These are phyloP conservation scores for Cyclura pinguis DNA, from an alignment of 2,797 vertebrate genomes.

Conservation along the genomic window DNA sequence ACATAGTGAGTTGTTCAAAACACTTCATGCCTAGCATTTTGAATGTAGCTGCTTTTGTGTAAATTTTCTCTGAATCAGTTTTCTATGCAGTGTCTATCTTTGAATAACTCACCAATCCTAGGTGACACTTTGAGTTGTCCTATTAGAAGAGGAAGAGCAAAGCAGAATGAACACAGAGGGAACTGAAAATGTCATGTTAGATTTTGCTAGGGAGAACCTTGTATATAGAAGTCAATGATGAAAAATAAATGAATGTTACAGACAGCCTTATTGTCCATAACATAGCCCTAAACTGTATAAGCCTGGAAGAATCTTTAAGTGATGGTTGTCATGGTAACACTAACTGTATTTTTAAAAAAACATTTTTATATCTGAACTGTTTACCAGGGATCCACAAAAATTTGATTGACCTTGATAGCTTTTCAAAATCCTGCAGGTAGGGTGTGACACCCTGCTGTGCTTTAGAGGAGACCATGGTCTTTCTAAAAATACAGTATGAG, in stretches of 20 bases:
- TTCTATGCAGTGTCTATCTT: background rate
- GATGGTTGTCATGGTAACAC: conserved; percentile 14
- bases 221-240: background rate
- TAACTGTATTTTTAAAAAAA: background rate
- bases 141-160: background rate
- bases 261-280: background rate
- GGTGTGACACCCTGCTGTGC: background rate
- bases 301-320: background rate
- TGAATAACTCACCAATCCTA: background rate
- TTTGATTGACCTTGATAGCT: background rate
- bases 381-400: background rate
- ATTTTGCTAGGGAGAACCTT: conserved; percentile 7
- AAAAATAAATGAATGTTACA: conserved; percentile 23
- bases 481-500: background rate
- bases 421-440: background rate
- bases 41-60: background rate
- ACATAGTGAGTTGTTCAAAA: background rate
- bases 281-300: conserved; percentile 13
- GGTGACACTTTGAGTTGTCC: background rate
- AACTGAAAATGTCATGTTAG: background rate
- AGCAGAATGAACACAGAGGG: background rate
- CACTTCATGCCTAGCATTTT: background rate
- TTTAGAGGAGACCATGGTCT: too few relatives aligned
- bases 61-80: background rate
- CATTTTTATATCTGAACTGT: background rate